These are phyloP conservation scores for Eupelmus urozonus DNA, from an alignment of 2,888 invertebrate genomes.

Conservation along the genomic window DNA sequence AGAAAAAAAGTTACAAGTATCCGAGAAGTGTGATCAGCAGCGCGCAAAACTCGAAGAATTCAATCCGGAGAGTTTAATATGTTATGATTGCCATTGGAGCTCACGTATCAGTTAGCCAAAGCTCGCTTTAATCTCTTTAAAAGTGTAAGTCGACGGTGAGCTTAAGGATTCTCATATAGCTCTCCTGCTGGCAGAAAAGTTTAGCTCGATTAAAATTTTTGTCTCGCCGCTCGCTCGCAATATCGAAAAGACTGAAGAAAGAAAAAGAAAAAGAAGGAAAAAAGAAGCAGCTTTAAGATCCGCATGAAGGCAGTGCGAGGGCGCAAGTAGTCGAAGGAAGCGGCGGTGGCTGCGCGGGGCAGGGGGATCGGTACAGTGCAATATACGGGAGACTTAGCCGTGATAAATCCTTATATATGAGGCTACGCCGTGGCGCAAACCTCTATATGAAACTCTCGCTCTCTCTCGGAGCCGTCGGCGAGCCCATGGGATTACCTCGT, in stretches of 20 bases:
- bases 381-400: conserved; percentile 76
- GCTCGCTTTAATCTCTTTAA: conserved; percentile 52
- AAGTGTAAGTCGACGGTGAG: conserved; percentile 53
- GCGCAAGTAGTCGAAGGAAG: conserved; percentile 54
- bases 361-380: conserved; percentile 73
- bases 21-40: too few species aligned
- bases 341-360: conserved; percentile 45
- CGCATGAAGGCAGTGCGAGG: conserved; percentile 20
- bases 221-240: conserved; percentile 44
- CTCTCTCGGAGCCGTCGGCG: conserved; percentile 44
- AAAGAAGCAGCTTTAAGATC: conserved; percentile 51
- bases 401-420: conserved; percentile 78
- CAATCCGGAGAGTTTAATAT: conserved; percentile 46
- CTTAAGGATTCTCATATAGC: conserved; percentile 28
- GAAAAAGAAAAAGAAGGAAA: conserved; percentile 3
- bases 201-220: conserved; percentile 58
- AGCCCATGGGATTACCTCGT: conserved; percentile 74
- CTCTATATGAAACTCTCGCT: conserved; percentile 75
- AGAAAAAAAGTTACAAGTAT: background rate
- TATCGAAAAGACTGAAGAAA: conserved; percentile 21
- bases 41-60: background rate
- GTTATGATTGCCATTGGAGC: conserved; percentile 40
- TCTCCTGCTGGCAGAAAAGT: conserved; percentile 27
- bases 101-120: conserved; percentile 32
- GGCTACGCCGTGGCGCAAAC: conserved; percentile 72